These are phyloP conservation scores for Cassiopea xamachana DNA, from an alignment of 30 jellyfish, hydroid and myxozoan genomes.

Conservation along the genomic window DNA sequence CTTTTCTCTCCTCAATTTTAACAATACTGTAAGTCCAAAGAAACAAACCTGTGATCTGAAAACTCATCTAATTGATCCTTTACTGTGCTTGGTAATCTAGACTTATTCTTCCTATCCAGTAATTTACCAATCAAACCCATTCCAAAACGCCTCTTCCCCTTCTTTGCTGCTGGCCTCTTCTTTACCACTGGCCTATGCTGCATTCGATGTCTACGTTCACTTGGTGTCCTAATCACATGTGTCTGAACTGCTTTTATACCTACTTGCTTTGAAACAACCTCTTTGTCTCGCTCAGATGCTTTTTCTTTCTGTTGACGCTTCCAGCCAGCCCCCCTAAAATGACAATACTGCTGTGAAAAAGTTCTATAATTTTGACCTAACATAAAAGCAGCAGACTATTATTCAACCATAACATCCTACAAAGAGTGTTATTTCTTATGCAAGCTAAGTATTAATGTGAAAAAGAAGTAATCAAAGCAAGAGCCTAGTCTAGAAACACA, in stretches of 20 bases:
- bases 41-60: slow-evolving; percentile 87
- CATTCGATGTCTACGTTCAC: slow-evolving; percentile 93
- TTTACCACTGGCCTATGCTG: slow-evolving; percentile 77
- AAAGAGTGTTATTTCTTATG: too few species aligned
- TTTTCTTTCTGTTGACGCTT: slow-evolving; percentile 73
- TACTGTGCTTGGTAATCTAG: slow-evolving; percentile 76
- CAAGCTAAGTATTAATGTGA: too few species aligned
- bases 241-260: slow-evolving; percentile 76
- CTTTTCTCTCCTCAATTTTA: too few species aligned
- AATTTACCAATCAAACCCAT: slow-evolving; percentile 81
- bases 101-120: slow-evolving; percentile 72
- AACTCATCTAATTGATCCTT: slow-evolving; percentile 86
- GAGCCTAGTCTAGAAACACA: too few species aligned
- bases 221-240: slow-evolving; percentile 77
- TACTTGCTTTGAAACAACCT: slow-evolving; percentile 51
- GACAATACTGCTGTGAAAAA: too few species aligned
- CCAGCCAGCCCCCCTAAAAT: slow-evolving; percentile 83
- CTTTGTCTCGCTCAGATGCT: slow-evolving; percentile 70
- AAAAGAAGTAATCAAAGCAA: too few species aligned
- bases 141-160: slow-evolving; percentile 84
- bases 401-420: too few species aligned
- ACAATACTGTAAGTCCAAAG: background rate
- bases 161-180: slow-evolving; percentile 51
- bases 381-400: too few species aligned
- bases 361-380: too few species aligned